These are phyloP conservation scores for Gobio occitaniae DNA, from an alignment of 2,797 vertebrate genomes.

Conservation along the genomic window DNA sequence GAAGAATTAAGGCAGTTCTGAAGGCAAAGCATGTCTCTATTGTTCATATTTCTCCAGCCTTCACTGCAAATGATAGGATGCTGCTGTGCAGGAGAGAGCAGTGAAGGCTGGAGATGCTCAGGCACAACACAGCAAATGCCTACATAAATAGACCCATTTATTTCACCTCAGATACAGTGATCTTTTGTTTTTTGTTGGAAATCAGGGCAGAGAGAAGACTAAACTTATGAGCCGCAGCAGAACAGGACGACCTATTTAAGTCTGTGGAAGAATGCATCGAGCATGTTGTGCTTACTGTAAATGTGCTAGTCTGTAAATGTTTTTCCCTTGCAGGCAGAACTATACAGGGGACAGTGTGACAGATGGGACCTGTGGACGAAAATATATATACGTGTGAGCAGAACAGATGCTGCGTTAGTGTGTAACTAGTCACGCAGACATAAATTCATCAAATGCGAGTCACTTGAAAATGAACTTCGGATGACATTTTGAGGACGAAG, in stretches of 20 bases:
- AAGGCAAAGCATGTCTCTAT: background rate
- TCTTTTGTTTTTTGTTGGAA: constrained; percentile 76
- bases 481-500: background rate
- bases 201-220: constrained; percentile 69
- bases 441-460: background rate
- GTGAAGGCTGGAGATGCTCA: background rate
- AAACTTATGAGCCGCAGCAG: constrained; percentile 44
- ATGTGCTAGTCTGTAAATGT: constrained; percentile 25
- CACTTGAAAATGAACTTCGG: constrained; percentile 9
- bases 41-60: constrained; percentile 3
- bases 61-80: background rate
- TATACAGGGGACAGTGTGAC: constrained; percentile 7
- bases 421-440: background rate
- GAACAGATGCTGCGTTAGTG: constrained; percentile 37
- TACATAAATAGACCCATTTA: constrained; percentile 72
- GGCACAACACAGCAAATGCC: constrained; percentile 61
- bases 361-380: constrained; percentile 32
- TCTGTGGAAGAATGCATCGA: constrained; percentile 46
- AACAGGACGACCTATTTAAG: constrained; percentile 77
- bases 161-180: constrained; percentile 69
- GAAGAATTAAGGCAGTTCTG: background rate
- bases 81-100: background rate
- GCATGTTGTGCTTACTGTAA: constrained; percentile 33
- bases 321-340: constrained; percentile 25
- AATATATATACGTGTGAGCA: constrained; percentile 23